Evolutionary conservation across 1,140 invertebrate genomes (phyloP), one percentile per base, ranked within the genome.

Genomic region (Danaus plexippus): DNA sequence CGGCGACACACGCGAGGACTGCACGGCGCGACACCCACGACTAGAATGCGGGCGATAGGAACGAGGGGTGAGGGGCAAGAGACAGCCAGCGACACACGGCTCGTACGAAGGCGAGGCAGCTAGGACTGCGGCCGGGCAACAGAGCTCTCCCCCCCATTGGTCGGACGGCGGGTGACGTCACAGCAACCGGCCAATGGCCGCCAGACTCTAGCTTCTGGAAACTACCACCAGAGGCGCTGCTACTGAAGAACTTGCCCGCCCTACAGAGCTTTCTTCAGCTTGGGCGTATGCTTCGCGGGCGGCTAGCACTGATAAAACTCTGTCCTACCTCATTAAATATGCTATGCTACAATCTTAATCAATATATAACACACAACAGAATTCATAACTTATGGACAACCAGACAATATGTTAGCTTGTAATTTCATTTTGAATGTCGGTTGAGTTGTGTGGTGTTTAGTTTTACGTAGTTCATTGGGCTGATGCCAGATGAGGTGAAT

Each of bases 1-100:
- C 74, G 66, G 80, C 73, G 77, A 73, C 79, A 84, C 82, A 80
- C 82, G 82, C 82, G 82, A 81, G 67, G 77, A 77, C 82, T 84
- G 80, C 76, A 84, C 83, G 66, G 80, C 78, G 80, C 78, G 77
- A 86, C 80, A 85, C 80, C 80, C 83, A 84, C 80, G 71, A 85
- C 78, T 83, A 83, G 83, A 86, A 86, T 86, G 83, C 83, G 83
- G 79, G 75, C 77, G 73, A 83, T 71, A 76, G 71, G 69, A 66
- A 56, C 64, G 74, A 64, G 69, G 69, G 76, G 69, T 71, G 79
- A 73, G 81, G 78, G 80, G 80, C 56, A 63, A 68, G 69, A 61
- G 66, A 61, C 64, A 60, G 75, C 61, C 70, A 71, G 70, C 77
- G 70, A 75, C 70, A 83, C 77, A 76, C 80, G 66, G 71, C 76